Percentiles rank a stretch among this genome's conserved stretches.
These are phyloP conservation scores for Cydia amplana DNA, from an alignment of 1,140 invertebrate species.

Conservation along the genomic window DNA sequence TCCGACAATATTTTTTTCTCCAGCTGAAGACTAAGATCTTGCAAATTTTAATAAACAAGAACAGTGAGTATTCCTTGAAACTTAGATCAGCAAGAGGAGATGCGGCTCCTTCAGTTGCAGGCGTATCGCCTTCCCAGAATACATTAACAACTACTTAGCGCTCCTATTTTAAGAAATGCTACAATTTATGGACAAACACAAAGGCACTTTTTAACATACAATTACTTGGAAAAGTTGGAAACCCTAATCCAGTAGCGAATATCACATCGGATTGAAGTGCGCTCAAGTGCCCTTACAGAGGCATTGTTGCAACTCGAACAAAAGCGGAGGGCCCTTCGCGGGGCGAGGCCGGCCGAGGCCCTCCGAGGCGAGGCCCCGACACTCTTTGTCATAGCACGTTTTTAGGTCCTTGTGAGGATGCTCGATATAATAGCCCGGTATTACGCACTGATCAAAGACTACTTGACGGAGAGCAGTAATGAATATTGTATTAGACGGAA, in stretches of 20 bases:
- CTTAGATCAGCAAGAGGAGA: not conserved
- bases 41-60: not conserved
- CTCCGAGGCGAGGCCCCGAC: constrained; percentile 48
- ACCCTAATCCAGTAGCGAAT: constrained; percentile 67
- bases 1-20: not conserved
- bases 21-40: not conserved
- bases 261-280: constrained; percentile 72
- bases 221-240: constrained; percentile 30
- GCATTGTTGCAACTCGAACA: constrained; percentile 75
- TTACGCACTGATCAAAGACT: constrained; percentile 32
- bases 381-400: constrained; percentile 75
- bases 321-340: constrained; percentile 67
- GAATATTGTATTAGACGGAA: constrained; percentile 18
- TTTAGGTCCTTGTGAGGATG: constrained; percentile 56
- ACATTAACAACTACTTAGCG: constrained; percentile 1
- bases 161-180: constrained; percentile 7
- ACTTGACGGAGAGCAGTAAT: constrained; percentile 19
- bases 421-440: constrained; percentile 29
- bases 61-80: not conserved
- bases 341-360: constrained; percentile 64
- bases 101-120: not conserved
- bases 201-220: constrained; percentile 28
- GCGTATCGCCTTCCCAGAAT: constrained; percentile 14
- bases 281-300: constrained; percentile 53
- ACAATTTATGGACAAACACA: constrained; percentile 14